Evolutionary conservation across 1,140 invertebrate species (phyloP), one percentile per base, ranked within the genome.

Genomic region (Drosophila pandora): DNA sequence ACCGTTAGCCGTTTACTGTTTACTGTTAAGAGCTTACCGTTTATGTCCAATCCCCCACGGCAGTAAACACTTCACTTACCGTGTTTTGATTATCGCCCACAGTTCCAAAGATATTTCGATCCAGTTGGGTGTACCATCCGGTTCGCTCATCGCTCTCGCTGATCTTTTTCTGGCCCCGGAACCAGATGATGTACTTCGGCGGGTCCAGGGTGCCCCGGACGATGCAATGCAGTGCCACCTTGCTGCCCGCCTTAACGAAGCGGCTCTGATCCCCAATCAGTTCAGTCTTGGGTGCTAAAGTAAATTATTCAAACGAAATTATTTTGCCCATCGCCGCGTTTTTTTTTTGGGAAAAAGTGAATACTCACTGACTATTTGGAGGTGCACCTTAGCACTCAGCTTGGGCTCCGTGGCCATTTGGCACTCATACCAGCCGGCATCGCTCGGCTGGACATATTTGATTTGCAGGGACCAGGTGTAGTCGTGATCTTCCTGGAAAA

Each of bases 391-490:
- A 74, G 94, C 94, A 88, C 94, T 95, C 76, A 94, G 93, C 90
- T 95, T 95, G 28, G 95, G 95, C 81, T 95, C 94, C 0, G 95
- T 95, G 72, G 94, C 94, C 65, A 95, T 94, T 93, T 96, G 95
- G 74, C 95, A 96, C 87, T 96, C 95, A 89, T 96, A 96, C 71
- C 94, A 92, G 8, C 95, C 95, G 6, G 93, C 93, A 89, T 96
- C 95, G 32, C 92, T 83, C 2, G 92, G 83, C 82, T 95, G 93
- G 0, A 79, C 90, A 30, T 91, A 95, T 79, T 95, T 95, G 47
- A 97, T 96, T 92, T 97, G 95, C 60, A 98, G 93, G 5, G 96
- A 97, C 97, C 97, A 98, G 56, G 96, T 97, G 53, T 82, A 90
- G 91, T 97, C 96, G 6, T 95, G 94, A 48, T 95, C 93, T 87